Percentiles rank a stretch among this genome's conserved stretches.
These are phyloP conservation scores for Noctua fimbriata DNA, from an alignment of 2,888 invertebrate genomes.

Conservation along the genomic window DNA sequence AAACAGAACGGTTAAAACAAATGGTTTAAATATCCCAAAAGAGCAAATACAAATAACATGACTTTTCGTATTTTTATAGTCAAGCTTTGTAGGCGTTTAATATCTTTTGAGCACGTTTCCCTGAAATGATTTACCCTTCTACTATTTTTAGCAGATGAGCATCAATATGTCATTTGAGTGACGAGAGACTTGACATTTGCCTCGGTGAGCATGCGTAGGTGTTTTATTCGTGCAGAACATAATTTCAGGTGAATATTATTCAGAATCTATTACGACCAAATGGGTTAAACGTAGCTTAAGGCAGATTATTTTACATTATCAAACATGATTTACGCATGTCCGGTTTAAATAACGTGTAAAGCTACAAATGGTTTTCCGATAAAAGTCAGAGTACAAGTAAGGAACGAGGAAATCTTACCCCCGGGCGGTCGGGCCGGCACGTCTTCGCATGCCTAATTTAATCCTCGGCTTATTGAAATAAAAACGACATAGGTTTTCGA, in stretches of 20 bases:
- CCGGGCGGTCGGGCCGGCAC: slow-evolving; percentile 72
- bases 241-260: not conserved
- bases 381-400: slow-evolving; percentile 70
- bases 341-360: slow-evolving; percentile 64
- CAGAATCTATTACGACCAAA: not conserved
- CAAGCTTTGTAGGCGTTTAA: not conserved
- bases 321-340: slow-evolving; percentile 65
- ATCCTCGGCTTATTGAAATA: slow-evolving; percentile 90
- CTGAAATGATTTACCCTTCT: slow-evolving; percentile 12
- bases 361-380: slow-evolving; percentile 69
- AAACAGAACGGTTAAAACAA: not conserved
- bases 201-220: not conserved
- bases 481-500: slow-evolving; percentile 90
- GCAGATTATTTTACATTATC: slow-evolving; percentile 42
- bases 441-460: slow-evolving; percentile 89
- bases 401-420: slow-evolving; percentile 76
- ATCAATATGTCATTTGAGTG: not conserved
- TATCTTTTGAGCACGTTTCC: not conserved
- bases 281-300: slow-evolving; percentile 2
- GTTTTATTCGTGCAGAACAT: slow-evolving; percentile 4
- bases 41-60: not conserved
- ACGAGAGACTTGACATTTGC: slow-evolving; percentile 1
- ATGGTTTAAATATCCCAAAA: not conserved
- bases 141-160: slow-evolving; percentile 1
- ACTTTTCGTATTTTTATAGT: not conserved